phyloP scores from a whole-genome alignment of 2,888 invertebrate genomes.

The Chrysolina americana region DNA sequence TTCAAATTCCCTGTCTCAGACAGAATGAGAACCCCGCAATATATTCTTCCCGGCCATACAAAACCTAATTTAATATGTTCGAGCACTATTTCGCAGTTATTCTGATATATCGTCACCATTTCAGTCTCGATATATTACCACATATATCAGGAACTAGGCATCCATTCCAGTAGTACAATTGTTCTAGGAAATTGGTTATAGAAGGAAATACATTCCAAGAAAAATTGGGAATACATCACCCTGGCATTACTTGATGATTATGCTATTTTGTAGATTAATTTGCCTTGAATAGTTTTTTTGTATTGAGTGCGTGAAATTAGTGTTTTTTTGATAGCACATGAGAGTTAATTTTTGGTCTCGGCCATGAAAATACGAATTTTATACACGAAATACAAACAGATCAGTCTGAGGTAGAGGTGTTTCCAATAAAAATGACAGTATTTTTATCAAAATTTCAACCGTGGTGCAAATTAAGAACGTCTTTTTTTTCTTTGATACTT shows the following conservation, averaged over 20 bases:
- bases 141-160: conserved; percentile 25
- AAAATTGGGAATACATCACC: not conserved
- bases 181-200: conserved; percentile 17
- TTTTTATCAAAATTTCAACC: too few relatives aligned
- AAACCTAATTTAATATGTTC: conserved; percentile 43
- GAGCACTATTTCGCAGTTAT: conserved; percentile 38
- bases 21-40: conserved; percentile 33
- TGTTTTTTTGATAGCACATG: too few relatives aligned
- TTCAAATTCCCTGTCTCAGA: conserved; percentile 31
- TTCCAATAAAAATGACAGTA: too few relatives aligned
- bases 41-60: conserved; percentile 34
- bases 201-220: conserved; percentile 2
- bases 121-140: conserved; percentile 35
- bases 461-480: too few relatives aligned
- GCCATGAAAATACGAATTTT: too few relatives aligned
- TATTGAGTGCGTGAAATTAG: too few relatives aligned
- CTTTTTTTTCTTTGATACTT: too few relatives aligned
- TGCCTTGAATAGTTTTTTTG: too few relatives aligned
- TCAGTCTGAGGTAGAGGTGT: too few relatives aligned
- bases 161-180: not conserved
- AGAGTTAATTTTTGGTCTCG: too few relatives aligned
- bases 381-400: too few relatives aligned
- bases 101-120: conserved; percentile 42
- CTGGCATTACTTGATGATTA: not conserved
- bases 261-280: conserved; percentile 17